Percentiles rank a stretch among this genome's conserved stretches.
These are phyloP conservation scores for Oryzaephilus surinamensis DNA, from an alignment of 1,140 invertebrate genomes.

Conservation along the genomic window DNA sequence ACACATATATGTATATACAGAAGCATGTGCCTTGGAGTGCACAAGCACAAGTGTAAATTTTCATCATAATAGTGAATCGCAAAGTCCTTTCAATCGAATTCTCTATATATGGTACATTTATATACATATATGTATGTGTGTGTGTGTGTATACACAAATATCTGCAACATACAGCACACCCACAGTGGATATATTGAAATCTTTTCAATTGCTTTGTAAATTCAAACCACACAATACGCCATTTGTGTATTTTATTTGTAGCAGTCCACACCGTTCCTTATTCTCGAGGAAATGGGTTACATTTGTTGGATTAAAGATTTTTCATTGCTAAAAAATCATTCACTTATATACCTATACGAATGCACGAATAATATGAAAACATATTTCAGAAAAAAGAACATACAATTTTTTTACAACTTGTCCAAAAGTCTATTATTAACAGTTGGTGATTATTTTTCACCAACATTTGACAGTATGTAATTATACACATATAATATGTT, in stretches of 20 bases:
- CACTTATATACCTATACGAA: conserved; percentile 11
- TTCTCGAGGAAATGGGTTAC: conserved; percentile 32
- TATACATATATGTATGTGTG: conserved; percentile 8
- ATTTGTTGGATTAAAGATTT: conserved; percentile 33
- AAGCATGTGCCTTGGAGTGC: conserved; percentile 35
- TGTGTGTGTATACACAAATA: conserved; percentile 9
- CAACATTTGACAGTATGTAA: too few species aligned
- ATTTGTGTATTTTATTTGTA: conserved; percentile 37
- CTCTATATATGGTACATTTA: conserved; percentile 3
- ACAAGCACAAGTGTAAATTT: conserved; percentile 38
- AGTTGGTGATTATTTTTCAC: too few species aligned
- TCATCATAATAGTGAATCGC: conserved; percentile 33
- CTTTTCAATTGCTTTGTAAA: conserved; percentile 38
- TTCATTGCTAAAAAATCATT: conserved; percentile 27
- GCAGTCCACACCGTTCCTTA: conserved; percentile 26
- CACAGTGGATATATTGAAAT: conserved; percentile 35
- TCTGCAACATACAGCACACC: conserved; percentile 26
- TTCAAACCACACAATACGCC: conserved; percentile 31
- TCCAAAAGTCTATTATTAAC: too few species aligned
- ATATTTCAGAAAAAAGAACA: neutral
- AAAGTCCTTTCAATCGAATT: conserved; percentile 17
- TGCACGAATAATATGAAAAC: neutral
- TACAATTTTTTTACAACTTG: too few species aligned
- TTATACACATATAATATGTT: too few species aligned
- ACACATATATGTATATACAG: conserved; percentile 10